Evolutionary conservation across 2,888 invertebrate genomes (phyloP), one percentile per base, ranked within the genome.

Genomic region (Microchrysa polita): DNA sequence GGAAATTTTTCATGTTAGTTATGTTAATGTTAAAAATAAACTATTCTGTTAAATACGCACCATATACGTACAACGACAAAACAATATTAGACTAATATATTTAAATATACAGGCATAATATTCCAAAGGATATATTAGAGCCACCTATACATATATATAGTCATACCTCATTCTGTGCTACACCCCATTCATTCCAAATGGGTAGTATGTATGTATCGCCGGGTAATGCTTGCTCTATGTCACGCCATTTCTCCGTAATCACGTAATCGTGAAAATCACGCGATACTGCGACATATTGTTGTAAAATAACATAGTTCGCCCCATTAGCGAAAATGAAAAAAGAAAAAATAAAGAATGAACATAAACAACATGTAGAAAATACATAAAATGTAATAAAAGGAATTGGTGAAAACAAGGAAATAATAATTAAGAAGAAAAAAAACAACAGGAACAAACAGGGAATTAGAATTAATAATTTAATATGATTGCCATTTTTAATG

Each of bases 171-270:
- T 87, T 85, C 83, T 89, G 73, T 87, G 90, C 90, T 79, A 88
- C 88, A 73, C 93, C 93, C 94, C 94, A 94, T 27, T 93, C 92
- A 75, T 91, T 91, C 87, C 93, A 89, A 67, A 94, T 91, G 80
- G 93, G 92, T 74, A 93, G 85, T 76, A 94, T 92, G 74, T 90
- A 89, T 65, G 92, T 91, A 79, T 90, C 88, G 40, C 91, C 90
- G 1, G 60, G 53, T 34, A 73, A 55, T 63, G 73, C 73, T 63
- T 73, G 88, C 84, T 92, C 93, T 74, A 94, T 91, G 79, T 92
- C 91, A 81, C 93, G 87, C 92, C 93, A 91, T 80, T 92, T 84
- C 83, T 93, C 93, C 52, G 92, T 91, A 80, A 93, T 88, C 81
- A 91, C 90, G 88, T 92, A 93, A 83, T 84, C 81, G 81, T 81